Conservation (phyloP, 2,797 vertebrate species). For the Melanotaenia nigrans region DNA sequence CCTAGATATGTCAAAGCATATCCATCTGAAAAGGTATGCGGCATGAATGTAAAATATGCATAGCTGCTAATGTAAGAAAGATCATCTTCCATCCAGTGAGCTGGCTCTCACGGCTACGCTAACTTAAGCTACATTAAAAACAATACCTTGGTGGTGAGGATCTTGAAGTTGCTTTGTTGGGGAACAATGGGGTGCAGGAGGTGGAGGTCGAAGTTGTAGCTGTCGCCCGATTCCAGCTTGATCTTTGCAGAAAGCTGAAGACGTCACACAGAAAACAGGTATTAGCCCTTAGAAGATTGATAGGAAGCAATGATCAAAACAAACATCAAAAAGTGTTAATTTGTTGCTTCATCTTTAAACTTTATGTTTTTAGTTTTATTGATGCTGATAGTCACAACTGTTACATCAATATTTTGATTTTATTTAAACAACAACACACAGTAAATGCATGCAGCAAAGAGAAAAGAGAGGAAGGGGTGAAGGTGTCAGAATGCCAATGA, state of each 20-base stretch:
- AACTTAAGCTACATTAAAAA: not conserved
- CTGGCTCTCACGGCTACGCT: not conserved
- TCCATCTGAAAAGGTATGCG: conserved; percentile 1
- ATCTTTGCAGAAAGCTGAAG: conserved; percentile 86
- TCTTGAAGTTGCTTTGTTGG: conserved; percentile 92
- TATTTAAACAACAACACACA: not conserved
- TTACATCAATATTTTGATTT: conserved; percentile 11
- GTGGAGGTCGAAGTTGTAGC: conserved; percentile 85
- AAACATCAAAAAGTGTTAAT: not conserved
- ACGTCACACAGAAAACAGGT: conserved; percentile 18
- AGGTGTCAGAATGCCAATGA: conserved; percentile 56
- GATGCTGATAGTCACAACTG: not conserved
- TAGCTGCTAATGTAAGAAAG: not conserved
- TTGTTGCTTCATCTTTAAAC: not conserved
- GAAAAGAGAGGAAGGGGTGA: not conserved
- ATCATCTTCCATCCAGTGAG: not conserved
- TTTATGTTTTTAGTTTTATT: not conserved
- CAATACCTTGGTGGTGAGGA: conserved; percentile 93
- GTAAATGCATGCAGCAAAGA: conserved; percentile 15
- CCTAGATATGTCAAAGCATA: conserved; percentile 11
- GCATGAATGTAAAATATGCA: conserved; percentile 10
- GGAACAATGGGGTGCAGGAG: conserved; percentile 90
- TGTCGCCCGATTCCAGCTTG: conserved; percentile 87
- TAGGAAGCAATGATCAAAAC: not conserved
- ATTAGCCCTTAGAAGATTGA: not conserved